Evolutionary conservation across 2,113 vertebrate genomes (phyloP), one percentile per base, ranked within the genome.

Genomic region (Chaetodon trifascialis): DNA sequence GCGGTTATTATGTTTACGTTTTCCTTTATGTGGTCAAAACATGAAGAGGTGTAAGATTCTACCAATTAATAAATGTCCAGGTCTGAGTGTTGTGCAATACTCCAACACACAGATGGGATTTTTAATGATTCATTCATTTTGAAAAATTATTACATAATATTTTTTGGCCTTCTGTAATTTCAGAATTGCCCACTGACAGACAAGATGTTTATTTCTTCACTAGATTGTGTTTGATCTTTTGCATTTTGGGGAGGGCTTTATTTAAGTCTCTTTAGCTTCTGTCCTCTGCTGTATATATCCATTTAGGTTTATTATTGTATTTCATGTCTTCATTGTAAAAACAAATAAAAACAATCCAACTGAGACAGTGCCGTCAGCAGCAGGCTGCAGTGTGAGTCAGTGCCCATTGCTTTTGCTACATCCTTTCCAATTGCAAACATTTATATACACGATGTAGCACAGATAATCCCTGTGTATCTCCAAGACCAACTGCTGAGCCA

Each of bases 121-220:
- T 40, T 8, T 55, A 30, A 63, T 70, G 44, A 74, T 73, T 56
- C 17, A 84, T 87, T 78, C 0, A 46, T 67, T 36, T 75, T 6
- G 12, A 17, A 0, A 60, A 47, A 40, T 19, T 5, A 56, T 76
- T 36, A 44, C 19, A 5, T 71, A 67, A 78, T 36, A 44, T 59
- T 44, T 40, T 73, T 44, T 68, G 34, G 30, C 46, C n/a, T 30
- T n/a, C 1, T 52, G 40, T 42, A 30, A 52, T 67, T 74, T 58
- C 38, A 55, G 7, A 74, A 30, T 73, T 17, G 34, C 58, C 60
- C 36, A 46, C 23, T 63, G 59, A 47, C 66, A 34, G 25, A 44
- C 51, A 44, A 40, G 11, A 52, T 51, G n/a, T 73, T 76, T 84
- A 40, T 80, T 60, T 70, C 76, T 74, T 73, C 49, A 59, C 11